Evolutionary conservation across 2,888 invertebrate species (phyloP).

Genomic region (Carcina quercana): DNA sequence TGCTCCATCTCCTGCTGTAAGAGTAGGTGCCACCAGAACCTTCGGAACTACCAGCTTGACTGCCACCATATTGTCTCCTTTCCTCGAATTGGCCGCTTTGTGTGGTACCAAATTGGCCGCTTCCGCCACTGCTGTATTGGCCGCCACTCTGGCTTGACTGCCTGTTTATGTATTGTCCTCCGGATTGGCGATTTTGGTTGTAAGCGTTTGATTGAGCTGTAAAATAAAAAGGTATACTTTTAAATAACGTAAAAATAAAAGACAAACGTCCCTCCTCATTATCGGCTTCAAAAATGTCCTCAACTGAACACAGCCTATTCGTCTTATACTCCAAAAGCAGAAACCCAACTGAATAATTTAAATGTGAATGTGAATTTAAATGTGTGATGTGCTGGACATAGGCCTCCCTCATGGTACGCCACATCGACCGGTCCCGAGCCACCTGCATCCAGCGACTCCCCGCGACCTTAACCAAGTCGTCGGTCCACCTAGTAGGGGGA

Average conservation of each 20-base stretch:
- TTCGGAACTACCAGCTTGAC: constrained; percentile 15
- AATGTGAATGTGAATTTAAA: too few species aligned
- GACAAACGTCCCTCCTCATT: too few species aligned
- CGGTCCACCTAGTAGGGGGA: too few species aligned
- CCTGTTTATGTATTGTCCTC: constrained; percentile 3
- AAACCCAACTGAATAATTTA: too few species aligned
- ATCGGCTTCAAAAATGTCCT: too few species aligned
- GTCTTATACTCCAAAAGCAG: too few species aligned
- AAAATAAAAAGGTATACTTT: background rate
- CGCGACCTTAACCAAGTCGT: too few species aligned
- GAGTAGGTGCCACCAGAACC: constrained; percentile 26
- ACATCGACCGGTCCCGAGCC: too few species aligned
- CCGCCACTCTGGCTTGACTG: background rate
- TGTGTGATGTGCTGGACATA: too few species aligned
- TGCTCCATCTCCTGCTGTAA: constrained; percentile 41
- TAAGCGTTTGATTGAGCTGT: background rate
- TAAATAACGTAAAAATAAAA: background rate
- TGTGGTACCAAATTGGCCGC: background rate
- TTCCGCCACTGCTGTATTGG: background rate
- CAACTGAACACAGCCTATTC: too few species aligned
- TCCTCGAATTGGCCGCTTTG: constrained; percentile 13
- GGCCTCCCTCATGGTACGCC: too few species aligned
- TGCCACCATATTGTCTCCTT: constrained; percentile 6
- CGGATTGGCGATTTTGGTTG: constrained; percentile 8
- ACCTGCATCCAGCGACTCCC: too few species aligned